A percentile compares a stretch with the other conserved stretches of the same genome.
These are phyloP conservation scores for Dryadula phaetusa DNA, from an alignment of 2,888 invertebrate genomes.

Conservation along the genomic window DNA sequence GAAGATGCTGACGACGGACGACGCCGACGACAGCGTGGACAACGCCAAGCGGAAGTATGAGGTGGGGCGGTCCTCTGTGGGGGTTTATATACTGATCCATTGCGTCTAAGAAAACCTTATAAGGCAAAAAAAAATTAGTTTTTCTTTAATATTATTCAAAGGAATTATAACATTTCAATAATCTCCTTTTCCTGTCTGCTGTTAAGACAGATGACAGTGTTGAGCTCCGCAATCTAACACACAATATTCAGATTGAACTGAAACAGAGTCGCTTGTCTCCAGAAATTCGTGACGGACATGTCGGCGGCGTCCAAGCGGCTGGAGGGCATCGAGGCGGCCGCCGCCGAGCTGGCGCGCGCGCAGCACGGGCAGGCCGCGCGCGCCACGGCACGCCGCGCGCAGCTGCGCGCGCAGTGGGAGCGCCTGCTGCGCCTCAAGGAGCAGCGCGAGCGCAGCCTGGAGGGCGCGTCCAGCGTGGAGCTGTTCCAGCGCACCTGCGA, in stretches of 20 bases:
- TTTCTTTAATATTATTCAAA: too few species aligned
- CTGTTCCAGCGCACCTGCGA: constrained; percentile 98
- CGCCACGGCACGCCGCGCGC: constrained; percentile 88
- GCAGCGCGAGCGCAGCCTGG: constrained; percentile 95
- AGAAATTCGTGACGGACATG: constrained; percentile 97
- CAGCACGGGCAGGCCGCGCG: constrained; percentile 90
- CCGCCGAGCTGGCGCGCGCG: constrained; percentile 92
- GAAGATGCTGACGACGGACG: constrained; percentile 92
- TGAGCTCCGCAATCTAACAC: too few species aligned
- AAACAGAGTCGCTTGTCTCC: too few species aligned
- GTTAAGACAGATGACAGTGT: too few species aligned
- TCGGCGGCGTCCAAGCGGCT: constrained; percentile 96
- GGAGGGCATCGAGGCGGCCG: constrained; percentile 94
- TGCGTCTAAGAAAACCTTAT: too few species aligned
- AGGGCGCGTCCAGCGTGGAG: constrained; percentile 97
- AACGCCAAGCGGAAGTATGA: constrained; percentile 97
- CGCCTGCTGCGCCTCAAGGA: constrained; percentile 93
- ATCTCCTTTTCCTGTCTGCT: too few species aligned
- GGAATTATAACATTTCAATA: too few species aligned
- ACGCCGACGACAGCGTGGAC: constrained; percentile 94
- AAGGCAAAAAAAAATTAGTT: too few species aligned
- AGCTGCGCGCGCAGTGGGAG: constrained; percentile 96
- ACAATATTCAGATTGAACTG: too few species aligned
- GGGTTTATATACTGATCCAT: too few species aligned
- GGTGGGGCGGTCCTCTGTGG: constrained; percentile 64